Base-by-base conservation (phyloP, 2,888 invertebrate species). In the Globia sparganii region DNA sequence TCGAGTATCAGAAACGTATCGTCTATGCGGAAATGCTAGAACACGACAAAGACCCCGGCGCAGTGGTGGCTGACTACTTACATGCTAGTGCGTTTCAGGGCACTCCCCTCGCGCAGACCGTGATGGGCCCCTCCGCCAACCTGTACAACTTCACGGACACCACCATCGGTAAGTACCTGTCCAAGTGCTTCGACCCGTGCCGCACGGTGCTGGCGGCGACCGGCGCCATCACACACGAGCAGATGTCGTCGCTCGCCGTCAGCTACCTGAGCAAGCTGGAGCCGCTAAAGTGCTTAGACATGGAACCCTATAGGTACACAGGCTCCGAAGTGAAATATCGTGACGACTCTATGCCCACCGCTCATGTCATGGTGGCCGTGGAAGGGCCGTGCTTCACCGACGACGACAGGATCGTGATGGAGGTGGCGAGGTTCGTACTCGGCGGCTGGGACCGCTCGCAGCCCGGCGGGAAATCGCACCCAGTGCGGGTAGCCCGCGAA, bases 171-270 rank as follows among this genome's bases (percentile, higher is more conserved):
- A 94, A 97, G 25, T 99, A 99, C 93, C 97, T 99, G 84, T 97
- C 97, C 74, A 97, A 97, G 74, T 98, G 99, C 93, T 99, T 99
- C 95, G 98, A 98, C 91, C 98, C 99, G 0, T 97, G 98, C 13
- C 97, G 99, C 84, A 98, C 99, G 93, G 99, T 99, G 0, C 96
- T 99, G 75, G 98, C 99, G n/a, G 99, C 98, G 43, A 99, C 99
- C 72, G 99, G 99, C 83, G 99, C 99, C 62, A 98, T 99, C 0
- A 97, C 98, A 84, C 99, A 99, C 91, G 97, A 98, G 0, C 97
- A 98, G 74, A 96, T 99, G 75, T 97, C 98, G 8, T 96, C 97
- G 74, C 95, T 99, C 69, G 99, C 98, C 0, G 97, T 98, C 72
- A 94, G 97, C 81, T 97, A 98, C 92, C 97, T 99, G 81, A 97